These are phyloP conservation scores for Eretmochelys imbricata DNA, from an alignment of 2,113 vertebrate genomes.

Conservation along the genomic window DNA sequence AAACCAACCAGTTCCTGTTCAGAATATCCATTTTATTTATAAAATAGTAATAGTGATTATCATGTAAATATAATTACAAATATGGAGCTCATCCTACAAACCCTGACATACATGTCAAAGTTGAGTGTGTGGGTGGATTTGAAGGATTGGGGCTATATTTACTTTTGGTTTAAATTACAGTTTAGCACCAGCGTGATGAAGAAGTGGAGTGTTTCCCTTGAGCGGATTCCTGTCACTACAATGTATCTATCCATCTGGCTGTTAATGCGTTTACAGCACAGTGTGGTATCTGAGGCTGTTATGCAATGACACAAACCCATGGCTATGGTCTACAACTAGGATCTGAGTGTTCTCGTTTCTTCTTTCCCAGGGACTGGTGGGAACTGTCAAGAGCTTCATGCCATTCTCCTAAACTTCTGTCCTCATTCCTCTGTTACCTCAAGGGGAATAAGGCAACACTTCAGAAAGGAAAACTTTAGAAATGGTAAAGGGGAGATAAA, in stretches of 20 bases:
- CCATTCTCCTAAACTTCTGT: background rate
- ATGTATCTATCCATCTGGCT: background rate
- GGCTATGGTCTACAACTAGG: background rate
- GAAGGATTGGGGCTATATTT: accelerated
- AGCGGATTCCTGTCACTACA: background rate
- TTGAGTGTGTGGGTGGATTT: background rate
- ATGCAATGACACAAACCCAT: background rate
- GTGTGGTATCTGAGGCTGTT: background rate
- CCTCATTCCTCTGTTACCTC: background rate
- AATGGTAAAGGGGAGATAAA: too few species aligned
- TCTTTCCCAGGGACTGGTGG: background rate
- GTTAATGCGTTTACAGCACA: background rate
- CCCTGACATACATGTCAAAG: background rate
- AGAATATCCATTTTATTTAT: background rate
- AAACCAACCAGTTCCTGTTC: background rate
- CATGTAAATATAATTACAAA: background rate
- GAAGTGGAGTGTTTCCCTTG: background rate
- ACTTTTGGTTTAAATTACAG: background rate
- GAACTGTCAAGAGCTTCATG: background rate
- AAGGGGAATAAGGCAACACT: too few species aligned
- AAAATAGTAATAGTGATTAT: background rate
- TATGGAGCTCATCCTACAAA: background rate
- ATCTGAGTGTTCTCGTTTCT: background rate
- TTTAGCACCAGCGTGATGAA: background rate
- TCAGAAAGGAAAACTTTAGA: too few species aligned